Percentiles rank a stretch among this genome's conserved stretches.
Evolutionary conservation across 1,140 invertebrate species (phyloP).

Genomic region (Liolophura sinensis): DNA sequence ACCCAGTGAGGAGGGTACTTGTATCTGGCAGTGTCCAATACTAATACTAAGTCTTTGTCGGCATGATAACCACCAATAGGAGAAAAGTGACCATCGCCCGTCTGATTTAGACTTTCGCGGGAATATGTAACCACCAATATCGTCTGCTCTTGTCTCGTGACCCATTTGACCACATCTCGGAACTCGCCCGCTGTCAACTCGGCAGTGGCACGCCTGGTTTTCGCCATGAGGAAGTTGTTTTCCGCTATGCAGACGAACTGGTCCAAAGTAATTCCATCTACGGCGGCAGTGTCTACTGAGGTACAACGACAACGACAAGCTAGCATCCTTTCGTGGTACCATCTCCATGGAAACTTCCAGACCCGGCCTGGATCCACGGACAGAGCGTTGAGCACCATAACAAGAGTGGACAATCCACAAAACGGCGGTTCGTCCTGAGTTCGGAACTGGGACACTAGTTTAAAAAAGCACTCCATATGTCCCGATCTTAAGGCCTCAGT

Average conservation of each 20-base stretch:
- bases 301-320: conserved; percentile 46
- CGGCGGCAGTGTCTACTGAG: conserved; percentile 33
- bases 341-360: conserved; percentile 57
- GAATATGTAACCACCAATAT: conserved; percentile 53
- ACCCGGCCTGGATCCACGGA: conserved; percentile 55
- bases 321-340: conserved; percentile 58
- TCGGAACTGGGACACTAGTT: conserved; percentile 53
- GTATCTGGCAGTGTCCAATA: conserved; percentile 57
- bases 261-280: conserved; percentile 46
- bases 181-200: conserved; percentile 20
- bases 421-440: conserved; percentile 59
- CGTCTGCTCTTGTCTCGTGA: conserved; percentile 29
- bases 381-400: conserved; percentile 54
- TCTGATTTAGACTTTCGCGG: conserved; percentile 45
- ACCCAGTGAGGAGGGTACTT: conserved; percentile 61
- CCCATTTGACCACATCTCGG: conserved; percentile 26
- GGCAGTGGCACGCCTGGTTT: conserved; percentile 10
- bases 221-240: conserved; percentile 39
- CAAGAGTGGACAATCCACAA: conserved; percentile 57
- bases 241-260: conserved; percentile 51
- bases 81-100: conserved; percentile 56
- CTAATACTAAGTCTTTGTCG: conserved; percentile 47
- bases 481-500: conserved; percentile 44
- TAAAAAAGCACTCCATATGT: conserved; percentile 51
- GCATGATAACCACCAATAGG: conserved; percentile 55